These are phyloP conservation scores for Drosophila carrolli DNA, from an alignment of 1,140 invertebrate genomes.

Conservation along the genomic window DNA sequence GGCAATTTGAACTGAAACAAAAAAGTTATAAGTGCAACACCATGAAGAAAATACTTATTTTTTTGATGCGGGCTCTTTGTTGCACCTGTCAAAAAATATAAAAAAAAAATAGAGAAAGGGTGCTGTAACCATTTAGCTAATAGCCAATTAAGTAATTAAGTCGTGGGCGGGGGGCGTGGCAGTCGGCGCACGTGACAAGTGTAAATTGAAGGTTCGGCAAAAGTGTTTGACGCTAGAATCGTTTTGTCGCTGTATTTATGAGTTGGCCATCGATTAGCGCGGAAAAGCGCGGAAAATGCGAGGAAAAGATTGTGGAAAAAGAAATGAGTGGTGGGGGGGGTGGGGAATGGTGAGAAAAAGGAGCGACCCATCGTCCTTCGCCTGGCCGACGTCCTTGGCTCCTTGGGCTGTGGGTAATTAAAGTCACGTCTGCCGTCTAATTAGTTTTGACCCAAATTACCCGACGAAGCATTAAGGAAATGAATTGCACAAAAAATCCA, in stretches of 20 bases:
- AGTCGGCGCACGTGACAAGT: conserved; percentile 64
- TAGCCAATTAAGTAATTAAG: conserved; percentile 79
- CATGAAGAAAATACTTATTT: conserved; percentile 3
- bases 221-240: conserved; percentile 30
- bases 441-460: conserved; percentile 78
- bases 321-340: no score
- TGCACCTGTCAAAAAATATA: conserved; percentile 8
- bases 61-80: conserved; percentile 1
- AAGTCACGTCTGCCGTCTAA: conserved; percentile 67
- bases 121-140: conserved; percentile 59
- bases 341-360: neutral
- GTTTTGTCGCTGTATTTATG: conserved; percentile 48
- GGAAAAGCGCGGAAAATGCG: neutral
- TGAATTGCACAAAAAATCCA: conserved; percentile 59
- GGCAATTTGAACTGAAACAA: conserved; percentile 1
- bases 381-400: conserved; percentile 18
- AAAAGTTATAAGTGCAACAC: neutral
- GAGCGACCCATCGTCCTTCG: conserved; percentile 1
- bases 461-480: conserved; percentile 58
- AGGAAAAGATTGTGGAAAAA: neutral
- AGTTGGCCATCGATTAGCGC: conserved; percentile 61
- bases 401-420: conserved; percentile 51
- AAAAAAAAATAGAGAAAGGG: neutral
- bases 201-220: conserved; percentile 51
- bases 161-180: neutral